Evolutionary conservation across 2,888 invertebrate genomes (phyloP).

Genomic region (Nemapogon koenigi): DNA sequence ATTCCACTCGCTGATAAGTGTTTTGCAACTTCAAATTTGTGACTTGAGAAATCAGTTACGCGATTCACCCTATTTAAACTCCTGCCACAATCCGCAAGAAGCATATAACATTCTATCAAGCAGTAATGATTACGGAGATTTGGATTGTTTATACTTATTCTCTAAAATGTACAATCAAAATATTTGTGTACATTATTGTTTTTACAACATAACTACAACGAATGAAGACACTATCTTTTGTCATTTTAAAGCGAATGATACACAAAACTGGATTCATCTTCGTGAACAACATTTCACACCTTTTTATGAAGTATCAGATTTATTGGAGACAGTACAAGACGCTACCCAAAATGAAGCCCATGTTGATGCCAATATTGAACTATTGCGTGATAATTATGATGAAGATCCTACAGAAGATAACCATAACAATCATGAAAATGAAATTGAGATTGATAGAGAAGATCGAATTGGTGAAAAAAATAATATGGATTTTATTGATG

Average conservation of each 20-base stretch:
- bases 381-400: conserved; percentile 20
- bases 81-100: conserved; percentile 28
- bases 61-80: conserved; percentile 27
- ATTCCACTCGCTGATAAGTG: conserved; percentile 23
- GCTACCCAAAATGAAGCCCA: conserved; percentile 20
- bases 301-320: conserved; percentile 22
- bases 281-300: conserved; percentile 14
- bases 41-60: conserved; percentile 26
- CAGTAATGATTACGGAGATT: conserved; percentile 24
- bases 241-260: conserved; percentile 28
- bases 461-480: conserved; percentile 20
- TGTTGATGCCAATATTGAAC: conserved; percentile 21
- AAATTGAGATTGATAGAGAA: conserved; percentile 19
- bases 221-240: conserved; percentile 24
- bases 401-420: conserved; percentile 21
- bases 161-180: conserved; percentile 28
- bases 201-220: conserved; percentile 22
- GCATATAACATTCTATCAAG: conserved; percentile 26
- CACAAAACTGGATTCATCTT: conserved; percentile 27
- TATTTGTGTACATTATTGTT: conserved; percentile 26
- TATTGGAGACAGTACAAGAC: conserved; percentile 21
- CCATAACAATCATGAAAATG: conserved; percentile 21
- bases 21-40: conserved; percentile 26
- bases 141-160: conserved; percentile 27
- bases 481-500: conserved; percentile 20